Percentiles rank a stretch among this genome's conserved stretches.
Evolutionary conservation across 1,140 invertebrate genomes (phyloP).

Genomic region (Monochamus saltuarius): DNA sequence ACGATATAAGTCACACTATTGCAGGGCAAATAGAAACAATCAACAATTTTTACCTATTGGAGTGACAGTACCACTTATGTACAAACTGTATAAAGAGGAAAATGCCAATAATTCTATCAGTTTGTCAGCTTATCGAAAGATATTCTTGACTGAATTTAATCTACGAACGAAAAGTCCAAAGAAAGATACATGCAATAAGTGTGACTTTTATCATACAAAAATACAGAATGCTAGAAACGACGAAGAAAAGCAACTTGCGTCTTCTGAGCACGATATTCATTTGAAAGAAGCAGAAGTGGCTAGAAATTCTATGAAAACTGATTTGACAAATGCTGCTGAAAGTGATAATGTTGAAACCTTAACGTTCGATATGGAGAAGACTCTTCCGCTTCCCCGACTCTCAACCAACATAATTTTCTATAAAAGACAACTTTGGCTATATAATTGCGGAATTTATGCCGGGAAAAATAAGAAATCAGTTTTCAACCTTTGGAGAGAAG

Average conservation of each 20-base stretch:
- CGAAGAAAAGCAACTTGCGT: background rate
- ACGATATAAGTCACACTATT: no score
- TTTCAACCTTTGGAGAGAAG: slow-evolving; percentile 47
- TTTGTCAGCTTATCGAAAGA: no score
- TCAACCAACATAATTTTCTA: slow-evolving; percentile 42
- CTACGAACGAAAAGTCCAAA: slow-evolving; percentile 17
- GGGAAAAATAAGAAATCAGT: slow-evolving; percentile 30
- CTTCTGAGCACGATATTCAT: slow-evolving; percentile 16
- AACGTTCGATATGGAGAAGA: slow-evolving; percentile 49
- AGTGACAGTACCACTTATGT: no score
- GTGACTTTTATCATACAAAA: slow-evolving; percentile 9
- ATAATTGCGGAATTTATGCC: no score
- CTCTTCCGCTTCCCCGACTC: slow-evolving; percentile 43
- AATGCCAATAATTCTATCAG: no score
- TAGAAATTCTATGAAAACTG: slow-evolving; percentile 8
- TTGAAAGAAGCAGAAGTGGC: slow-evolving; percentile 18
- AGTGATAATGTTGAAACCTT: slow-evolving; percentile 22
- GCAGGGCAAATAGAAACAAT: no score
- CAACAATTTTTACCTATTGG: no score
- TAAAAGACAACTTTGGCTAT: slow-evolving; percentile 39
- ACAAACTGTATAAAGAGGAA: no score
- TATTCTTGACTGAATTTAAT: slow-evolving; percentile 20
- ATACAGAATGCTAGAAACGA: slow-evolving; percentile 6
- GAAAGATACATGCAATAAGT: slow-evolving; percentile 26
- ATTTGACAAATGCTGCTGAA: slow-evolving; percentile 24